Conservation (phyloP, 2,113 vertebrate genomes). For the Pelobates fuscus region DNA sequence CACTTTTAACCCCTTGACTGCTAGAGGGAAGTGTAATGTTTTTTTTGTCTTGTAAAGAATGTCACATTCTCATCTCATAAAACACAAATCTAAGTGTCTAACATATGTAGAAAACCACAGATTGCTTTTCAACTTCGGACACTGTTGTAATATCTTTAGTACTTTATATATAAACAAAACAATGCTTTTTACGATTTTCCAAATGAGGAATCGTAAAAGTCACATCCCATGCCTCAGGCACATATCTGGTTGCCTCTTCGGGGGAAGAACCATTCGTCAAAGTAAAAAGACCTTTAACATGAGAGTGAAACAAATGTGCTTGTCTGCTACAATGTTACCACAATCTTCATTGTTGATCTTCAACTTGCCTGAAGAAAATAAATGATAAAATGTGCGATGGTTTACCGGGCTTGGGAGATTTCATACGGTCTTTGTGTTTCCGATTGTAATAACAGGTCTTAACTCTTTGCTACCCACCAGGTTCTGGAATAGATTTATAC, state of each 20-base stretch:
- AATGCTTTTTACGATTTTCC: not conserved
- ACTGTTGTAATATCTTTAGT: too few relatives aligned
- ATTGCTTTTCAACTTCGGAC: too few relatives aligned
- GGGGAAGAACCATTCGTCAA: constrained; percentile 10
- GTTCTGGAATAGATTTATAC: not conserved
- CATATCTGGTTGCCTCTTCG: constrained; percentile 18
- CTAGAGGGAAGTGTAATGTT: too few relatives aligned
- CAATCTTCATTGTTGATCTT: not conserved
- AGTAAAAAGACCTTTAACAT: not conserved
- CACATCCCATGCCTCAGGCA: constrained; percentile 26
- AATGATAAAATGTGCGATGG: constrained; percentile 2
- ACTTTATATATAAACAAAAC: not conserved
- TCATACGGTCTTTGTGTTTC: not conserved
- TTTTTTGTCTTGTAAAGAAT: too few relatives aligned
- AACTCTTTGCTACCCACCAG: not conserved
- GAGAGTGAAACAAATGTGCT: constrained; percentile 12
- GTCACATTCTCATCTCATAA: too few relatives aligned
- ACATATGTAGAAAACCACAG: too few relatives aligned
- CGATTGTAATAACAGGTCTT: not conserved
- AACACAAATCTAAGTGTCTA: too few relatives aligned
- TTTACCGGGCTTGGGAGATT: not conserved
- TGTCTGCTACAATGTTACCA: not conserved
- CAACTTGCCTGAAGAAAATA: not conserved
- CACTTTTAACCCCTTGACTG: too few relatives aligned
- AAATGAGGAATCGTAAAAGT: constrained; percentile 9